A percentile compares a stretch with the other conserved stretches of the same genome.
Evolutionary conservation across 2,797 vertebrate species (phyloP).

Genomic region (Enteromius fasciolatus): DNA sequence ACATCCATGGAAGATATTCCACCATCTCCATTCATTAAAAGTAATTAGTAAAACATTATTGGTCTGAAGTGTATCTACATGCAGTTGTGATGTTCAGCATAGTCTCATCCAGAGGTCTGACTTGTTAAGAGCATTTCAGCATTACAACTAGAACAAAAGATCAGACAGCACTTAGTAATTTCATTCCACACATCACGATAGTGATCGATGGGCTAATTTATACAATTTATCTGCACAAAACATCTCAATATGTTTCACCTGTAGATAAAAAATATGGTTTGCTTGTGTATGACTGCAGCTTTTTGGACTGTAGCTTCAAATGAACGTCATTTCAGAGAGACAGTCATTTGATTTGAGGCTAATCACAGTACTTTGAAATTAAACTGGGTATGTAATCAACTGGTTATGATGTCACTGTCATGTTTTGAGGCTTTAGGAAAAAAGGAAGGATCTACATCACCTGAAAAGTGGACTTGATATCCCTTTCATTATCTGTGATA

Average conservation of each 20-base stretch:
- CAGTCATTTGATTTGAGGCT: slow-evolving; percentile 3
- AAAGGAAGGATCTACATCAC: background rate
- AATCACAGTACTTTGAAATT: slow-evolving; percentile 5
- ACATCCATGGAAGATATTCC: background rate
- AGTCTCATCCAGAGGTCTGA: slow-evolving; percentile 46
- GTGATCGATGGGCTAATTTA: slow-evolving; percentile 46
- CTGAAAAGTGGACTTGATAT: background rate
- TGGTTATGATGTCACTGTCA: slow-evolving; percentile 4
- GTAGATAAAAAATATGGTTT: background rate
- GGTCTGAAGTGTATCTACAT: slow-evolving; percentile 49
- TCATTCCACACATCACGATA: slow-evolving; percentile 15
- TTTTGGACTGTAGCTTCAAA: background rate
- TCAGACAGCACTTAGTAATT: slow-evolving; percentile 31
- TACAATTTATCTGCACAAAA: no score
- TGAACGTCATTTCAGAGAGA: background rate
- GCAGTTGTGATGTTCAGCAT: slow-evolving; percentile 48
- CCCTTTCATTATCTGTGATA: background rate
- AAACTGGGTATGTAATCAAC: background rate
- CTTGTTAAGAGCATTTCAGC: slow-evolving; percentile 52
- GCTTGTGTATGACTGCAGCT: background rate
- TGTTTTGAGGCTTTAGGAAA: background rate
- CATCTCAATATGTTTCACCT: background rate
- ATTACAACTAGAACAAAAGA: slow-evolving; percentile 54
- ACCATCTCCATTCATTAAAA: background rate
- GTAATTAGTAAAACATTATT: background rate